A percentile compares a stretch with the other conserved stretches of the same genome.
Conservation (phyloP, 1,140 invertebrate species). For the Aphidius ervi region DNA sequence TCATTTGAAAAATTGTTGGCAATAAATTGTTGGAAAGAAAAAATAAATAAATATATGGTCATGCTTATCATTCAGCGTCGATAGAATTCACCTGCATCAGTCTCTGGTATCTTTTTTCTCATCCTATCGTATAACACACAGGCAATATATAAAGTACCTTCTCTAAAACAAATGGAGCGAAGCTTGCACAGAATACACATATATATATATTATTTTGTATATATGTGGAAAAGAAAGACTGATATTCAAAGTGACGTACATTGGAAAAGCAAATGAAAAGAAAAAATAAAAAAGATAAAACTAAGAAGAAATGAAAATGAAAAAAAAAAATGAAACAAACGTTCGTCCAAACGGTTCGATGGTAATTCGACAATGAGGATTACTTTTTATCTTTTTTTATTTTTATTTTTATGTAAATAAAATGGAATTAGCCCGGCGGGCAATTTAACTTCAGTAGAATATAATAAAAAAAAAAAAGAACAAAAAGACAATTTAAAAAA, state of each 20-base stretch:
- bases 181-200: slow-evolving; percentile 3
- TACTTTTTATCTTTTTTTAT: not conserved
- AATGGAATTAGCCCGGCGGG: not conserved
- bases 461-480: not conserved
- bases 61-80: not conserved
- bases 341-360: not conserved
- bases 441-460: not conserved
- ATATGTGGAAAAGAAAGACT: slow-evolving; percentile 6
- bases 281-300: not conserved
- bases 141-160: slow-evolving; percentile 1
- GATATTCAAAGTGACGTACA: slow-evolving; percentile 14
- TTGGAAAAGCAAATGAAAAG: not conserved
- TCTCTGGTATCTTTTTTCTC: not conserved
- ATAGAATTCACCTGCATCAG: slow-evolving; percentile 1
- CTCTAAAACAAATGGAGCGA: slow-evolving; percentile 16
- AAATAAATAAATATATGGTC: too few relatives aligned
- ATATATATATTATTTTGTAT: slow-evolving; percentile 1
- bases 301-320: not conserved
- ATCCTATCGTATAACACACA: not conserved
- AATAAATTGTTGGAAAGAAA: too few relatives aligned
- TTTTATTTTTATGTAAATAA: slow-evolving; percentile 2
- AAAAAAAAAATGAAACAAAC: slow-evolving; percentile 6
- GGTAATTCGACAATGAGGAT: slow-evolving; percentile 8
- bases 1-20: too few relatives aligned
- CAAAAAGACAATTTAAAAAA: not conserved